These are phyloP conservation scores for Cynoglossus semilaevis DNA, from an alignment of 2,113 vertebrate genomes.

Conservation along the genomic window DNA sequence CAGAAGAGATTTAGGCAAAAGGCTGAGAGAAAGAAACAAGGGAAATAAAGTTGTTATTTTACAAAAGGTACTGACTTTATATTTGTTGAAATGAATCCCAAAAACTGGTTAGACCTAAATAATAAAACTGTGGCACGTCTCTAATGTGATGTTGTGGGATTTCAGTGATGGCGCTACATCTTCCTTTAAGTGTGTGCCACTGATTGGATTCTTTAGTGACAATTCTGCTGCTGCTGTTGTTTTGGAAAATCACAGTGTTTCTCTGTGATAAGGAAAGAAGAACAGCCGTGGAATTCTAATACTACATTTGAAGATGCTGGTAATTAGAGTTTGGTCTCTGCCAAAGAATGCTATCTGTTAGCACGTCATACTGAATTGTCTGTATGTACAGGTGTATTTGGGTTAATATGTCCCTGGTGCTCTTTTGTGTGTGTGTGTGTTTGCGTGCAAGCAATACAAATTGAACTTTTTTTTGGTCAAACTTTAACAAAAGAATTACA, in stretches of 20 bases:
- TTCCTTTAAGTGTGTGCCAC: conserved; percentile 7
- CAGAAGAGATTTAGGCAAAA: too few species aligned
- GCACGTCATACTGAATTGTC: conserved; percentile 19
- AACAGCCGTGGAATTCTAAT: conserved; percentile 38
- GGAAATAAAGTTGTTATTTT: conserved; percentile 3
- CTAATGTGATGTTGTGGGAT: conserved; percentile 16
- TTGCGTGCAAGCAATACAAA: neutral
- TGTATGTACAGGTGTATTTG: conserved; percentile 9
- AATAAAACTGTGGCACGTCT: conserved; percentile 1
- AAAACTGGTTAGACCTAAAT: conserved; percentile 4
- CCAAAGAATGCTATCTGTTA: conserved; percentile 35
- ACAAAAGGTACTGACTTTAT: neutral
- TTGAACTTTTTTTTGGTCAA: too few species aligned
- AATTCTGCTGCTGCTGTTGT: neutral
- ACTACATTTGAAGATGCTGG: conserved; percentile 40
- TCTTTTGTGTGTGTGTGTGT: conserved; percentile 1
- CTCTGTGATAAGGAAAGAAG: conserved; percentile 35
- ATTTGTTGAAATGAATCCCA: conserved; percentile 8
- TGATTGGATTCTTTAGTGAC: conserved; percentile 18
- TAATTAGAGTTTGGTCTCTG: conserved; percentile 46
- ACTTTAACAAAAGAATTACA: too few species aligned
- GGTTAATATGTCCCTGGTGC: too few species aligned
- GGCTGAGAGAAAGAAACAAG: neutral
- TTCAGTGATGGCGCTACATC: conserved; percentile 4
- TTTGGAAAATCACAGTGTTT: conserved; percentile 49